phyloP scores from a whole-genome alignment of 1,140 invertebrate genomes.

The Musca domestica region DNA sequence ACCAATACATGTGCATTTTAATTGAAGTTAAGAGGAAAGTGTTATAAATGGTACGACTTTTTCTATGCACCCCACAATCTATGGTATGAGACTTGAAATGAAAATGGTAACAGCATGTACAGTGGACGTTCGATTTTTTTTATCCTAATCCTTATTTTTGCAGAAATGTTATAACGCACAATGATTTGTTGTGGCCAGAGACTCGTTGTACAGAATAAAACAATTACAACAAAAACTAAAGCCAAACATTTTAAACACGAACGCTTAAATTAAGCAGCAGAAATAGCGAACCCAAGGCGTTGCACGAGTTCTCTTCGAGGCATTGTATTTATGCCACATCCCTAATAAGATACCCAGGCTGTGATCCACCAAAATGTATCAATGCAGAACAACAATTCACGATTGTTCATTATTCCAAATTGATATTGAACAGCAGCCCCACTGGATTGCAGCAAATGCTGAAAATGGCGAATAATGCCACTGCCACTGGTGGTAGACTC shows the following conservation, averaged over 20 bases:
- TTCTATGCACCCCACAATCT: not conserved
- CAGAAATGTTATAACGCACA: too few relatives aligned
- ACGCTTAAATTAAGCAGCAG: conserved; percentile 36
- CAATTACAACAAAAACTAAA: conserved; percentile 1
- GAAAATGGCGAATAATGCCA: conserved; percentile 17
- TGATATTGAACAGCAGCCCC: conserved; percentile 13
- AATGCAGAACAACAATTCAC: not conserved
- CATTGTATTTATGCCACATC: conserved; percentile 43
- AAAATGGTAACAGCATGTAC: too few relatives aligned
- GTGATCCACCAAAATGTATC: conserved; percentile 25
- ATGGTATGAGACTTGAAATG: too few relatives aligned
- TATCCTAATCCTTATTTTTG: too few relatives aligned
- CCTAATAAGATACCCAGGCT: conserved; percentile 45
- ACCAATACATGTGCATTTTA: too few relatives aligned
- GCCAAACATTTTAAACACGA: conserved; percentile 3
- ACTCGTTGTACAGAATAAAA: not conserved
- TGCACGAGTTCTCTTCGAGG: conserved; percentile 47
- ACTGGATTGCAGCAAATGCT: conserved; percentile 5
- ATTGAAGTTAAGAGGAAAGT: too few relatives aligned
- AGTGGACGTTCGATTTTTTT: too few relatives aligned
- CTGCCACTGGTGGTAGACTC: not conserved
- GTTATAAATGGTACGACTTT: too few relatives aligned
- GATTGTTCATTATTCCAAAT: not conserved
- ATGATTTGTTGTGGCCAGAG: not conserved
- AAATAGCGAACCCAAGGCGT: conserved; percentile 48